Base-by-base conservation (phyloP, 2,113 vertebrate genomes). In the Regulus satrapa region DNA sequence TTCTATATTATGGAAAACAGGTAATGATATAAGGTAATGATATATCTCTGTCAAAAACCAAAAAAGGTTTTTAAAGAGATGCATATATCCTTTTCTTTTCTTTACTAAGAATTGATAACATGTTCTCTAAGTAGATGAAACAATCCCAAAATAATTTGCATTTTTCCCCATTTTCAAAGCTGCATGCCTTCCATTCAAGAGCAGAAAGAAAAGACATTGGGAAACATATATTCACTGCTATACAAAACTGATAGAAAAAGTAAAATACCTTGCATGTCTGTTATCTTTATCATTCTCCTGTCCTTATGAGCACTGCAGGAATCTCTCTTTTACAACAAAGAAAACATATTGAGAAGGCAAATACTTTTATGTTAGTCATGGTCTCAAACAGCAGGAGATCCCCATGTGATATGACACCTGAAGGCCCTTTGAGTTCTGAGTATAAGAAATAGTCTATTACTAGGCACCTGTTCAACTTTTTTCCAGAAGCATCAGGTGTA, bases 311-410 rank as follows among this genome's bases (percentile, higher is more conserved):
- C 91, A 52, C 94, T 94, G 76, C 88, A 85, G 94, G 92, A 87
- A 87, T 94, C 85, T 83, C 62, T 84, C 76, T 89, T 94, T 96
- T 62, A 59, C 59, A 91, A 76, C 74, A 97, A 96, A 96, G 85
- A 81, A 85, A 91, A 83, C 9, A 76, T 56, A 92, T 78, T 91
- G 92, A 95, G 89, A 94, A 95, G 92, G 92, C 73, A 94, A 95
- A 97, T 77, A 89, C 92, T 89, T 96, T 92, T 81, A 78, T 96
- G 72, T 93, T 84, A 84, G 68, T 83, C 77, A 59, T 26, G 85
- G 63, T 95, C 71, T 75, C 55, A 61, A 85, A 41, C 95, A 97
- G 92, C 89, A 93, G 95, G 95, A 85, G 63, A 79, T 77, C 94
- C 91, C 85, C 73, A 43, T 87, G 20, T 34, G 92, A 59, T 80